Percentiles rank a stretch among this genome's conserved stretches.
These are phyloP conservation scores for Didymodactylos carnosus DNA, from an alignment of 2,888 invertebrate genomes.

Conservation along the genomic window DNA sequence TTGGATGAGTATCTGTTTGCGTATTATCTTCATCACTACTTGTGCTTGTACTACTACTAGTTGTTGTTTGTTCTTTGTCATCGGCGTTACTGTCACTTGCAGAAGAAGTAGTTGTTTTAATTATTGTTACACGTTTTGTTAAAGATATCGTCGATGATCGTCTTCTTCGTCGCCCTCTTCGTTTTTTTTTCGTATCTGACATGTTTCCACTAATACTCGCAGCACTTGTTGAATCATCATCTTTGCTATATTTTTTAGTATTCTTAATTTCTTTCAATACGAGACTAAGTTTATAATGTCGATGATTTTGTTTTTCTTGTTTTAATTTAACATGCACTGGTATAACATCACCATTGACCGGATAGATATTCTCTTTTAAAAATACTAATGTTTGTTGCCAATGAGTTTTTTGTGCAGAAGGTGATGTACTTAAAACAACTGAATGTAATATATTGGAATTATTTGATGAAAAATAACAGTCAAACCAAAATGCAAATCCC, in stretches of 20 bases:
- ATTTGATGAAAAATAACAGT: slow-evolving; percentile 22
- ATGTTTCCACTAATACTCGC: neutral
- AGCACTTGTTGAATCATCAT: neutral
- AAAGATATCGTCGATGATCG: neutral
- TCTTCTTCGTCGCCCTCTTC: neutral
- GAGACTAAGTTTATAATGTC: slow-evolving; percentile 20
- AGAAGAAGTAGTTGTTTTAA: too few species aligned
- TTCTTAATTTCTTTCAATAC: slow-evolving; percentile 15
- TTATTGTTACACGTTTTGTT: neutral
- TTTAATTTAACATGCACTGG: neutral
- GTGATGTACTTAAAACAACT: slow-evolving; percentile 57
- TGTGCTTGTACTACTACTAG: neutral
- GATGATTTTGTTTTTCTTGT: slow-evolving; percentile 13
- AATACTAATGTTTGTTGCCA: slow-evolving; percentile 86
- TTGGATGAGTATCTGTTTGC: slow-evolving; percentile 20
- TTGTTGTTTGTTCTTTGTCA: neutral
- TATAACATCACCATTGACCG: slow-evolving; percentile 42
- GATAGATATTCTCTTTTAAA: slow-evolving; percentile 47
- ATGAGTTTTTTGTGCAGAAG: slow-evolving; percentile 54
- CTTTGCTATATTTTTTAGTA: neutral
- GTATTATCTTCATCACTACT: slow-evolving; percentile 17
- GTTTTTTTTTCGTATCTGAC: too few species aligned
- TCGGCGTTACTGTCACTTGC: too few species aligned
- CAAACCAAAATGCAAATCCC: slow-evolving; percentile 32
- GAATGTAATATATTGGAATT: slow-evolving; percentile 19